A percentile compares a stretch with the other conserved stretches of the same genome.
Evolutionary conservation across 2,888 invertebrate species (phyloP).

Genomic region (Mythimna pallens): DNA sequence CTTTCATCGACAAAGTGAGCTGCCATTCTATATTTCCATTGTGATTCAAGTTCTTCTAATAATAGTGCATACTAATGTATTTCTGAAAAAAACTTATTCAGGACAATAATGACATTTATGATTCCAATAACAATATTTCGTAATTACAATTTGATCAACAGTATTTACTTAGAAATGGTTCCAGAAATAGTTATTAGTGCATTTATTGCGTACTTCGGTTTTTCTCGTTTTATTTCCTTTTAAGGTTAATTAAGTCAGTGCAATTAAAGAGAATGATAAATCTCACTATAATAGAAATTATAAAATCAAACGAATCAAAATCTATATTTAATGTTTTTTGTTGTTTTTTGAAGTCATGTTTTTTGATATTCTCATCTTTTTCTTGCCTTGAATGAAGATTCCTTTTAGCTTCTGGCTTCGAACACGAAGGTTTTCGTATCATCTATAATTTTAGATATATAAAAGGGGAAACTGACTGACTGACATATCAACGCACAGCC

Average conservation of each 20-base stretch:
- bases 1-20: not conserved
- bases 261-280: not conserved
- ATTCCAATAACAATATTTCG: not conserved
- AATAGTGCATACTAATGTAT: not conserved
- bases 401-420: too few species aligned
- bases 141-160: conserved; percentile 12
- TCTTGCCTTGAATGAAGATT: too few species aligned
- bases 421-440: too few species aligned
- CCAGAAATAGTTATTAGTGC: conserved; percentile 25
- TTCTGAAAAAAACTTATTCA: conserved; percentile 21
- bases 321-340: too few species aligned
- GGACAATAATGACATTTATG: conserved; percentile 18
- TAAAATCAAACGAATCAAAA: too few species aligned
- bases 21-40: not conserved
- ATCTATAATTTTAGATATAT: too few species aligned
- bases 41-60: conserved; percentile 18
- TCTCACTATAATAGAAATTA: not conserved
- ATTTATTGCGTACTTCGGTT: not conserved
- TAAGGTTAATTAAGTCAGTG: not conserved
- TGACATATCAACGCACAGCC: too few species aligned
- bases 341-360: too few species aligned
- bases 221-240: not conserved
- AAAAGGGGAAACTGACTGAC: too few species aligned
- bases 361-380: too few species aligned
- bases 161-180: conserved; percentile 10